Conservation (phyloP, 2,113 vertebrate species). For the Natator depressus region DNA sequence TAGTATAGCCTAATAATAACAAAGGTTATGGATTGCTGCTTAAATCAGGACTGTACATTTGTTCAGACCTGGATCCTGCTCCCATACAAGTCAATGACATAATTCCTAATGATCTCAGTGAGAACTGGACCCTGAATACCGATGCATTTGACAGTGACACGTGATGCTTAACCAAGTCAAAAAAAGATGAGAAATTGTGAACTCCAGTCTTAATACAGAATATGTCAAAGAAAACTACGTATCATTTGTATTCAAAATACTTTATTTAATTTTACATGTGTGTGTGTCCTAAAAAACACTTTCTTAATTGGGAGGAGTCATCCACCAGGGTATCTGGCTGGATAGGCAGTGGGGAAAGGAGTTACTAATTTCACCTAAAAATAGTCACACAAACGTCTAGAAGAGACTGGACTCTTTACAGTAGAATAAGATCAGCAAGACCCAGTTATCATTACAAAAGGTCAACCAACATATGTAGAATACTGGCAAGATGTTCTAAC, state of each 20-base stretch:
- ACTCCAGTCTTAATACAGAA: background rate
- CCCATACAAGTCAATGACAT: background rate
- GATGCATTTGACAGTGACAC: background rate
- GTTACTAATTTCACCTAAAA: background rate
- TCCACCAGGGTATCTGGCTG: background rate
- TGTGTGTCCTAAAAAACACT: background rate
- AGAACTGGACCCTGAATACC: background rate
- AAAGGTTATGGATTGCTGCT: background rate
- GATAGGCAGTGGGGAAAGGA: background rate
- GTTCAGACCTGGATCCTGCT: background rate
- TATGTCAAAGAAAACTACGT: fast-evolving
- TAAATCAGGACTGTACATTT: background rate
- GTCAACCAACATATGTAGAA: slow-evolving; percentile 25
- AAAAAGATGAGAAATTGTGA: fast-evolving
- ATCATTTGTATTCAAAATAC: background rate
- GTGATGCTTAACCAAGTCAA: background rate
- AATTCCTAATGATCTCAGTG: background rate
- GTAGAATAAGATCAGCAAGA: background rate
- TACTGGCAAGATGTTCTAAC: background rate
- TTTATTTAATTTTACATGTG: background rate
- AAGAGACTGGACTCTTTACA: background rate
- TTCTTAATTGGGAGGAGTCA: background rate
- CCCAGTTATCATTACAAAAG: background rate
- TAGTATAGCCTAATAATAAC: fast-evolving
- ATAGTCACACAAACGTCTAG: background rate